Percentiles rank a stretch among this genome's conserved stretches.
Evolutionary conservation across 2,888 invertebrate species (phyloP).

Genomic region (Lithophane ornitopus): DNA sequence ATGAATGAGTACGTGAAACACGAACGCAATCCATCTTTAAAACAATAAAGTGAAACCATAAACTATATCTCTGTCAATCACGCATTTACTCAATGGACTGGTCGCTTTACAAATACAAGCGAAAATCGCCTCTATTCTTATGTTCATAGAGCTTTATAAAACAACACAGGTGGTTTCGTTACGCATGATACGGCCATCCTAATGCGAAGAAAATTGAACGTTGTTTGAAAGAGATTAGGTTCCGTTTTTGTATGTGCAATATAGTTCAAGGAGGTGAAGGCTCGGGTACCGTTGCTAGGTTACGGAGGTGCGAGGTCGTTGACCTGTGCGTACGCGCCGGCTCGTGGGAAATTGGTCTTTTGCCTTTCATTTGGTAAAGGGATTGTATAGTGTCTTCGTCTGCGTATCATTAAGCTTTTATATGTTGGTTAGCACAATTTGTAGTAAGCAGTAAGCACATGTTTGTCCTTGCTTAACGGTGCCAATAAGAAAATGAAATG

Average conservation of each 20-base stretch:
- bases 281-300: constrained; percentile 81
- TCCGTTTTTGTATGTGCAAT: constrained; percentile 33
- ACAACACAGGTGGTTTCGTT: constrained; percentile 37
- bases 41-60: constrained; percentile 66
- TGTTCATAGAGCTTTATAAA: fast-evolving
- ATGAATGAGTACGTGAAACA: constrained; percentile 53
- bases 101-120: constrained; percentile 14
- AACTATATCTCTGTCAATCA: constrained; percentile 65
- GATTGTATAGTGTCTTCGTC: constrained; percentile 47
- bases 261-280: constrained; percentile 75
- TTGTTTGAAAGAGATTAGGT: constrained; percentile 24
- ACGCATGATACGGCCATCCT: constrained; percentile 48
- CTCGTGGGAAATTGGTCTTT: constrained; percentile 69
- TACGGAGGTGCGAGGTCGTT: constrained; percentile 76
- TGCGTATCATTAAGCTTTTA: constrained; percentile 28
- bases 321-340: constrained; percentile 79
- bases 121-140: constrained; percentile 29
- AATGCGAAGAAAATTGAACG: constrained; percentile 41
- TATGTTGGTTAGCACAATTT: neutral
- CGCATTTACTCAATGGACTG: constrained; percentile 63
- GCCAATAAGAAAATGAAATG: constrained; percentile 1
- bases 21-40: constrained; percentile 58
- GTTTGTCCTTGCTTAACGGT: constrained; percentile 18
- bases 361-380: constrained; percentile 60
- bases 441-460: constrained; percentile 11